Percentiles rank a stretch among this genome's conserved stretches.
Evolutionary conservation across 2,888 invertebrate species (phyloP).

Genomic region (Ischnura elegans): DNA sequence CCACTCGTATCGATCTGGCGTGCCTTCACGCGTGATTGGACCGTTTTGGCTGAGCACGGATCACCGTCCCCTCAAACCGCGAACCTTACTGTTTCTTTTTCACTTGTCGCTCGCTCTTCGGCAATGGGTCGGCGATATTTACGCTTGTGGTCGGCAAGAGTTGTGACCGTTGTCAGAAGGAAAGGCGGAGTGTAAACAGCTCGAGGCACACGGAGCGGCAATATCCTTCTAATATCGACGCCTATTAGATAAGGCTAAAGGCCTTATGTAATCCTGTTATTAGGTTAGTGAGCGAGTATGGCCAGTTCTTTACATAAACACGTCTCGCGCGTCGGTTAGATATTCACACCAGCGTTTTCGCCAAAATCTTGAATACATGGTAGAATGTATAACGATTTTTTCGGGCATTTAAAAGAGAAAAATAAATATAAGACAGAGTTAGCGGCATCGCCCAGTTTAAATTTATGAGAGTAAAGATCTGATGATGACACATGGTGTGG

Average conservation of each 20-base stretch:
- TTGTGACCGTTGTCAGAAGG: not conserved
- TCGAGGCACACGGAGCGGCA: not conserved
- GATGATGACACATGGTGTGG: no score
- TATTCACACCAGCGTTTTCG: not conserved
- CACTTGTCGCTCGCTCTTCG: not conserved
- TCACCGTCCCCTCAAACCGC: not conserved
- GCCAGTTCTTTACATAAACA: conserved; percentile 1
- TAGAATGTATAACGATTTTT: not conserved
- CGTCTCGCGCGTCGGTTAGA: not conserved
- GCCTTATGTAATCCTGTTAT: conserved; percentile 27
- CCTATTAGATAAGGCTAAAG: not conserved
- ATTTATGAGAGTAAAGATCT: no score
- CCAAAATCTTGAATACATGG: not conserved
- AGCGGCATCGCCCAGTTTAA: no score
- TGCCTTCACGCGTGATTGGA: not conserved
- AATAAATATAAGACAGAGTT: no score
- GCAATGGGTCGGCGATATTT: not conserved
- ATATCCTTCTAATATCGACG: conserved; percentile 14
- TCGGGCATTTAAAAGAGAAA: not conserved
- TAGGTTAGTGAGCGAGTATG: not conserved
- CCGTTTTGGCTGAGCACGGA: not conserved
- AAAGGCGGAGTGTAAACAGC: not conserved
- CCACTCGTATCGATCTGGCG: not conserved
- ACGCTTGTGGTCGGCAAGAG: not conserved
- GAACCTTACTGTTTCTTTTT: not conserved